A percentile compares a stretch with the other conserved stretches of the same genome.
phyloP scores from a whole-genome alignment of 2,113 vertebrate genomes.

The Lutjanus erythropterus region DNA sequence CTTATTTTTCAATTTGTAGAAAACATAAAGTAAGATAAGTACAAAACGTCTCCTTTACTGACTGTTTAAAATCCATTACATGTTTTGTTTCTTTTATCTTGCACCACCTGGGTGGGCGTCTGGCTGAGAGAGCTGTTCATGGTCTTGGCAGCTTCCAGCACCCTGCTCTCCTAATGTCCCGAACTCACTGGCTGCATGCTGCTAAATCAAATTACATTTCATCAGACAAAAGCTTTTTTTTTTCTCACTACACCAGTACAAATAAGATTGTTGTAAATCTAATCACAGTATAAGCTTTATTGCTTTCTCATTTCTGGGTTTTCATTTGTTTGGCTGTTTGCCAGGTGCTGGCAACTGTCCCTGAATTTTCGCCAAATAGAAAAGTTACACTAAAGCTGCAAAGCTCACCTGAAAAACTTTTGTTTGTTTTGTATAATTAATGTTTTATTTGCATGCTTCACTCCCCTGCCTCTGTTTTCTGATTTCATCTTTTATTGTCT shows the following conservation, averaged over 20 bases:
- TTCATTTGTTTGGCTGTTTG: conserved; percentile 60
- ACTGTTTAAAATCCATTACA: conserved; percentile 53
- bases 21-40: conserved; percentile 47
- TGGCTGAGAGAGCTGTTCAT: conserved; percentile 28
- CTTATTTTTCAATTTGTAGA: conserved; percentile 53
- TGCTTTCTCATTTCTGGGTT: conserved; percentile 68
- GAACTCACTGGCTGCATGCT: conserved; percentile 62
- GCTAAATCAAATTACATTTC: conserved; percentile 78
- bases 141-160: conserved; percentile 59
- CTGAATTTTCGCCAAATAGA: conserved; percentile 46
- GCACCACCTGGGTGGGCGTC: conserved; percentile 50
- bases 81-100: conserved; percentile 6
- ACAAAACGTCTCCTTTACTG: conserved; percentile 45
- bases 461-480: neutral
- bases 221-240: conserved; percentile 73
- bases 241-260: conserved; percentile 57
- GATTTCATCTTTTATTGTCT: neutral
- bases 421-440: conserved; percentile 31
- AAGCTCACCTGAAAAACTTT: conserved; percentile 12
- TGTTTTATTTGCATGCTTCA: conserved; percentile 16
- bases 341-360: conserved; percentile 43
- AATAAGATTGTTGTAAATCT: conserved; percentile 76
- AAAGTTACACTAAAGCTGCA: conserved; percentile 30
- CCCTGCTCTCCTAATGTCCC: conserved; percentile 53
- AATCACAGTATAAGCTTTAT: conserved; percentile 70